These are phyloP conservation scores for Seira musarum DNA, from an alignment of 2,888 invertebrate species.

Conservation along the genomic window DNA sequence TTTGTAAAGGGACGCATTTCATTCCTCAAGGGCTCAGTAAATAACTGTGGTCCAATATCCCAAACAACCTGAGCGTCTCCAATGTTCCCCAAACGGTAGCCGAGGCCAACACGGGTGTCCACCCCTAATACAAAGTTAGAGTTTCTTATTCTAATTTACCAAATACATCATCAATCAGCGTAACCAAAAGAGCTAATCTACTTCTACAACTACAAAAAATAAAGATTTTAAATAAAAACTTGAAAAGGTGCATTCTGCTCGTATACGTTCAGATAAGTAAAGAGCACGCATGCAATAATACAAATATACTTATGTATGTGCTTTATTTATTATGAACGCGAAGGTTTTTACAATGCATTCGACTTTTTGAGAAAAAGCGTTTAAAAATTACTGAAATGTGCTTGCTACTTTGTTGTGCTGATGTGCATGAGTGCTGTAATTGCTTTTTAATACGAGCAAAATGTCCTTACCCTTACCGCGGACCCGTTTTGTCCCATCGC, in stretches of 20 bases:
- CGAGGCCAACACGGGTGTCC: constrained; percentile 68
- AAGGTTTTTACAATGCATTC: no score
- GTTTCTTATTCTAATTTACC: no score
- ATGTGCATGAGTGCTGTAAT: no score
- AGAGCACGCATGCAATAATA: no score
- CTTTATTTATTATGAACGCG: no score
- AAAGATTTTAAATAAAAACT: background rate
- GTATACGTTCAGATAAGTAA: constrained; percentile 28
- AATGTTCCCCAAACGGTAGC: constrained; percentile 68
- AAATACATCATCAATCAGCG: no score
- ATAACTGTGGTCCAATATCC: constrained; percentile 69
- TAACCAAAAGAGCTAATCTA: no score
- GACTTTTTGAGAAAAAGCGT: no score
- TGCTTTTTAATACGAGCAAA: constrained; percentile 54
- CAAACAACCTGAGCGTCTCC: constrained; percentile 69
- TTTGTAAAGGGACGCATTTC: constrained; percentile 52
- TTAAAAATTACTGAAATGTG: no score
- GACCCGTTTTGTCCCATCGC: constrained; percentile 66
- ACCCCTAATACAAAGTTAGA: constrained; percentile 58
- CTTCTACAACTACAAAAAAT: background rate
- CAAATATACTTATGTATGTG: no score
- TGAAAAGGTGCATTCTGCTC: constrained; percentile 55
- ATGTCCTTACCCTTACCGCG: constrained; percentile 66
- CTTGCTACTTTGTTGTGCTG: no score
- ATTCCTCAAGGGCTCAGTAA: constrained; percentile 67